Evolutionary conservation across 2,113 vertebrate genomes (phyloP), one percentile per base, ranked within the genome.

Genomic region (Aldabrachelys gigantea): DNA sequence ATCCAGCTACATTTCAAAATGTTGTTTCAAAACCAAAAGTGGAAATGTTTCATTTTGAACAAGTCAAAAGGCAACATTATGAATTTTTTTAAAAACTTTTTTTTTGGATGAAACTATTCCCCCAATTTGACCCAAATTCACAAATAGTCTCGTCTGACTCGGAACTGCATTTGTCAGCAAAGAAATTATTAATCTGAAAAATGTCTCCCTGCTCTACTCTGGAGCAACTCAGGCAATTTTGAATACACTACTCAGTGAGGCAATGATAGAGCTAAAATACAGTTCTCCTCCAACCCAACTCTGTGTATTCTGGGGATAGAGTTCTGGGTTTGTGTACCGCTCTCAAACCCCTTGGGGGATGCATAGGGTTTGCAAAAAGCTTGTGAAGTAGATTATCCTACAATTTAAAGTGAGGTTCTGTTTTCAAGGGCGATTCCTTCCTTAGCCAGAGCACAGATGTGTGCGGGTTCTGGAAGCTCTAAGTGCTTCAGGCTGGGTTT

Each of bases 401-500:
- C 41, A 62, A 56, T 85, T 12, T 9, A 76, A 91, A 21, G 19
- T 72, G 22, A 6, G 6, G 1, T 82, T 14, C 0, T 0, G 21
- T 56, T 56, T 62, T 21, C 0, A 0, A 54, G 80, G 44, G 75
- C 54, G 8, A 9, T 81, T 49, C 84, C 84, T 38, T 54, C 1
- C 13, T 44, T 24, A 75, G 69, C n/a, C n/a, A 78, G 38, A 76
- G 38, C 22, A 76, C 5, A 24, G 38, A 10, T 41, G 14, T n/a
- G 25, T 38, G 22, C 21, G 5, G 17, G 22, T 14, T 9, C n/a
- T n/a, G 75, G 41, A 29, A 38, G n/a, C 19, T 10, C 75, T 27
- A 12, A 5, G 87, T 44, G 91, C 92, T 84, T 52, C 3, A 89
- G 81, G 91, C 75, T 95, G 41, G 29, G 27, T 78, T 94, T 92